Base-by-base conservation (phyloP, 2,113 vertebrate genomes). In the Oncorhynchus kisutch region DNA sequence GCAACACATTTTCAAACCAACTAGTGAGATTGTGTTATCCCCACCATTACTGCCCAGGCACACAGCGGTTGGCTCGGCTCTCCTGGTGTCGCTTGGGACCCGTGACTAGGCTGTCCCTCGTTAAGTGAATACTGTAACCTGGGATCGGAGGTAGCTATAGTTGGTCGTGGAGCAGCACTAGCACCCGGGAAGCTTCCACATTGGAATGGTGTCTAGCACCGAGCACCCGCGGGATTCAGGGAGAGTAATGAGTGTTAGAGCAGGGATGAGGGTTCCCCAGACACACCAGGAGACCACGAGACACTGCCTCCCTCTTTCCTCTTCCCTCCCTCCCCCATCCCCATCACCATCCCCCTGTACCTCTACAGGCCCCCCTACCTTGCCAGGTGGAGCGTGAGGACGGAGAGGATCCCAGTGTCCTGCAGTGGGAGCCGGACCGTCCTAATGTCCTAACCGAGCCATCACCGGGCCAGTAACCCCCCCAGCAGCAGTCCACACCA, bases 161-260 rank as follows among this genome's bases (percentile, higher is more conserved):
- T 75, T 20, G 67, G 51, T 62, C 20, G 7, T n/a, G 59, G 20
- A 24, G 59, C 59, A 22, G n/a, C 59, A 24, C 51, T 18, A 5
- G 7, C 59, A 62, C 13, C 16, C 16, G 18, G 54, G 77, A 78
- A 22, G 74, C 77, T 71, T 68, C 59, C 77, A 71, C 65, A 62
- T 29, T 24, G 49, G 77, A 76, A 80, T 79, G 77, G 72, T 64
- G 85, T 88, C 87, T 88, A 74, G 82, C 85, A 27, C 85, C 2
- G 72, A 64, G 75, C 14, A 79, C 75, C 85, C 81, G 31, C 60
- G 84, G 84, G 80, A 87, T 70, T 71, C 25, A 65, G 74, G 72
- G 77, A 68, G 75, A 74, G 82, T 89, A 89, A 89, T 87, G 84
- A 89, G 87, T 89, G 87, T 87, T 86, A 84, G 78, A 80, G 77